A percentile compares a stretch with the other conserved stretches of the same genome.
Conservation (phyloP, 2,113 vertebrate genomes). For the Tragelaphus buxtoni region DNA sequence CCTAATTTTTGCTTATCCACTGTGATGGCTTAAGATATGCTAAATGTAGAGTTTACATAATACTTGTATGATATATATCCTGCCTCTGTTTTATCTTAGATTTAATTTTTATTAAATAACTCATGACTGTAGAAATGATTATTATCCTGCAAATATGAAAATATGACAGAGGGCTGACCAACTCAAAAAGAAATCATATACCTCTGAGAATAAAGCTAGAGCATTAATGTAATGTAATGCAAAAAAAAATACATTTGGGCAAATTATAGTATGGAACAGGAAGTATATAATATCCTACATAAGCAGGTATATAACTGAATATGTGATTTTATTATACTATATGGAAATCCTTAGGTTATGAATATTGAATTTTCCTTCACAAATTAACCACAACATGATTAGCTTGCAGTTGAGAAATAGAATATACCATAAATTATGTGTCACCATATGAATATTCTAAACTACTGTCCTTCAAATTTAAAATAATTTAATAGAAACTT, state of each 20-base stretch:
- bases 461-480: neutral
- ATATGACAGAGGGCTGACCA: neutral
- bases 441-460: neutral
- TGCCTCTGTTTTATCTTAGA: neutral
- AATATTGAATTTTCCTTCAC: neutral
- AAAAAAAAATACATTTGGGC: neutral
- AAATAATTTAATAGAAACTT: neutral
- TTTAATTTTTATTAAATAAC: constrained; percentile 25
- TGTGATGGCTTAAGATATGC: neutral
- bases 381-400: neutral
- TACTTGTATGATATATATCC: neutral
- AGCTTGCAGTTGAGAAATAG: neutral
- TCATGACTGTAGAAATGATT: neutral
- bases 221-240: neutral
- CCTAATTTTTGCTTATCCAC: neutral
- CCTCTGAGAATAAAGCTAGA: neutral
- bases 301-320: neutral
- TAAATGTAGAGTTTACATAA: neutral
- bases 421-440: neutral
- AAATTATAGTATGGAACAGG: neutral
- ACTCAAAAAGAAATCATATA: neutral
- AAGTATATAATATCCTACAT: neutral
- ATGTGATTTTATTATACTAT: neutral
- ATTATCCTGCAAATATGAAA: constrained; percentile 5
- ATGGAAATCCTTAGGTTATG: neutral